phyloP scores from a whole-genome alignment of 1,140 invertebrate species.

The Lamellibrachia luymesi region DNA sequence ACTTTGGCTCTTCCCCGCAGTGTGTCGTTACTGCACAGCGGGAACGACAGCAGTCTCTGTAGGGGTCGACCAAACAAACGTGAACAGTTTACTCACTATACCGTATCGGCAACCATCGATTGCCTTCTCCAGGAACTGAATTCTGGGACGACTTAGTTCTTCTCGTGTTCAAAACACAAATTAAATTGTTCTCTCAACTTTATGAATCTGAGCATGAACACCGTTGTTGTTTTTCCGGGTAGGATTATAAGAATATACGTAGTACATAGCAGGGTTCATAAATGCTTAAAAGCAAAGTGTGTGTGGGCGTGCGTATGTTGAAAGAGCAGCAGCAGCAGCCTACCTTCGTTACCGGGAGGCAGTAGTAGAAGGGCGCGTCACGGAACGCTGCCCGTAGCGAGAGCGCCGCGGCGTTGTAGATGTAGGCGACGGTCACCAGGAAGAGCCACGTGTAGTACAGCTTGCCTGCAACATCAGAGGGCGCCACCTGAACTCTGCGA shows the following conservation, averaged over 20 bases:
- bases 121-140: too few relatives aligned
- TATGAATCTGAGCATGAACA: too few relatives aligned
- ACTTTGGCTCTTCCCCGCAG: not conserved
- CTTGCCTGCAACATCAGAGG: constrained; percentile 34
- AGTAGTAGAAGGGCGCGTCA: constrained; percentile 26
- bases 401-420: constrained; percentile 87
- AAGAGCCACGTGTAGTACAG: constrained; percentile 81
- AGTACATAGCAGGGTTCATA: too few relatives aligned
- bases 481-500: not conserved
- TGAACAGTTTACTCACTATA: too few relatives aligned
- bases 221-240: too few relatives aligned
- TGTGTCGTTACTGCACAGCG: not conserved
- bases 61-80: not conserved
- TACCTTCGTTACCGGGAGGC: not conserved
- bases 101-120: too few relatives aligned
- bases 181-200: too few relatives aligned
- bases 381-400: constrained; percentile 76
- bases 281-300: too few relatives aligned
- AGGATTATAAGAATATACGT: too few relatives aligned
- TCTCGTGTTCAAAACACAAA: too few relatives aligned
- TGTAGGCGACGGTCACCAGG: constrained; percentile 73
- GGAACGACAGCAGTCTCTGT: not conserved
- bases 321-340: not conserved
- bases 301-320: too few relatives aligned
- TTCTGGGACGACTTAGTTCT: too few relatives aligned